These are phyloP conservation scores for Pedionomus torquatus DNA, from an alignment of 2,113 vertebrate species.

Conservation along the genomic window DNA sequence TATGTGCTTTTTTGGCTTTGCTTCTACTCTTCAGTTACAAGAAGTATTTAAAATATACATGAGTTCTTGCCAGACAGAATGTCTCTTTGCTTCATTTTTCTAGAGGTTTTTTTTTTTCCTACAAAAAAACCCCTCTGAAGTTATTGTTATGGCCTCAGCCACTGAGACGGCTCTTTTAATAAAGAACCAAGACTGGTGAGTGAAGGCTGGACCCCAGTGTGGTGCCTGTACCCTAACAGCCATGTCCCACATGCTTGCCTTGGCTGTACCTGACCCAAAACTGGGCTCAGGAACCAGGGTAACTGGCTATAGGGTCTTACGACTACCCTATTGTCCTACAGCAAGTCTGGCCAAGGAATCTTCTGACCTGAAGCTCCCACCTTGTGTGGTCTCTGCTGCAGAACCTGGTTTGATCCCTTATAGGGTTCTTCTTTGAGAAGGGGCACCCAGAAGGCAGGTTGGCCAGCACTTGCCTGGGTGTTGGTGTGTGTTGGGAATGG, in stretches of 20 bases:
- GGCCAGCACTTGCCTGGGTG: background rate
- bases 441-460: background rate
- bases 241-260: rapidly evolving
- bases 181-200: background rate
- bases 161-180: background rate
- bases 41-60: background rate
- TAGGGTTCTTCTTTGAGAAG: background rate
- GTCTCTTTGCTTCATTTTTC: background rate
- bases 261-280: background rate
- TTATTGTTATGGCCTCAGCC: background rate
- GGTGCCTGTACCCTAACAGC: rapidly evolving
- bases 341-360: background rate
- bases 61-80: background rate
- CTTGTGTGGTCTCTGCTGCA: background rate
- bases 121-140: background rate
- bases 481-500: background rate
- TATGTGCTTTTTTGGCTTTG: constrained; percentile 13
- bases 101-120: background rate
- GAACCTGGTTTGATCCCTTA: background rate
- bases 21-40: background rate
- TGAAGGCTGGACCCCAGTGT: background rate
- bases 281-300: background rate
- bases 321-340: rapidly evolving
- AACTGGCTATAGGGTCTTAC: rapidly evolving
- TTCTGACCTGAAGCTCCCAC: background rate